phyloP scores from a whole-genome alignment of 2,113 vertebrate genomes.

The Microtus richardsoni region DNA sequence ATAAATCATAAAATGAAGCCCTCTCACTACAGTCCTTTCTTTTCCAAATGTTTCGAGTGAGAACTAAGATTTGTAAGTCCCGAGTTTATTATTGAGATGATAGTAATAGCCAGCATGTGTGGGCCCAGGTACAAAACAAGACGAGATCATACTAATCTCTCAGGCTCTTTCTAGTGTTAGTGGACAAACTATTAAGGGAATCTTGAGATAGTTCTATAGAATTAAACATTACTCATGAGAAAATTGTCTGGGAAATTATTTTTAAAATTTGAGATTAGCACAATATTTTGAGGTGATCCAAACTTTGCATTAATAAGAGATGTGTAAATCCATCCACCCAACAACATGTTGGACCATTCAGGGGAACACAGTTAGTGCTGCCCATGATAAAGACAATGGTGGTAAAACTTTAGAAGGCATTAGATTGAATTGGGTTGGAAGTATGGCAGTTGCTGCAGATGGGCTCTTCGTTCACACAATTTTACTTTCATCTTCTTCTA shows the following conservation, averaged over 20 bases:
- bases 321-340: not conserved
- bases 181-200: not conserved
- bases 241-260: not conserved
- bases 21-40: not conserved
- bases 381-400: not conserved
- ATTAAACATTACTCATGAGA: slow-evolving; percentile 31
- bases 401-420: not conserved
- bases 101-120: not conserved
- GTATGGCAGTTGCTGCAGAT: not conserved
- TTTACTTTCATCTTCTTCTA: not conserved
- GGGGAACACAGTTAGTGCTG: not conserved
- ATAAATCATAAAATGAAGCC: not conserved
- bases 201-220: not conserved
- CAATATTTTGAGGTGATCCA: not conserved
- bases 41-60: not conserved
- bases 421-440: not conserved
- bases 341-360: not conserved
- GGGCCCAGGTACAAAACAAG: not conserved
- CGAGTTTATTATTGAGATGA: not conserved
- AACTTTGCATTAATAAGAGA: not conserved
- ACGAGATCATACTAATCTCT: not conserved
- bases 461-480: not conserved
- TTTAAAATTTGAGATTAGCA: slow-evolving; percentile 46
- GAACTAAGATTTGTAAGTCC: not conserved
- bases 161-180: not conserved